These are phyloP conservation scores for Psephotus haematonotus DNA, from an alignment of 2,113 vertebrate species.

Conservation along the genomic window DNA sequence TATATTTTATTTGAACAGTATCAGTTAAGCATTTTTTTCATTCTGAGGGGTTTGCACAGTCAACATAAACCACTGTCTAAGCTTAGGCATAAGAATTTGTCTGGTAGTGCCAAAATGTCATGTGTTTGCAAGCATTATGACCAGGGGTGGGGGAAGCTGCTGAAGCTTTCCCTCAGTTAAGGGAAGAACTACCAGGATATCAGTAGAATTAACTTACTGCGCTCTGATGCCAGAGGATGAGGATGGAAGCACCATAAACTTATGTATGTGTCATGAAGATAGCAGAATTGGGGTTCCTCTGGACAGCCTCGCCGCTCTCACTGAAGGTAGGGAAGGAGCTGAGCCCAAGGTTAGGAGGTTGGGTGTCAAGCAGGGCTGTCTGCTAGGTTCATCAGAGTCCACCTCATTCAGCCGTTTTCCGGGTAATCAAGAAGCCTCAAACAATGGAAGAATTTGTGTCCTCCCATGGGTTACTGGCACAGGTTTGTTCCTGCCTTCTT, in stretches of 20 bases:
- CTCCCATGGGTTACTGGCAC: background rate
- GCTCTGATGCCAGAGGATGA: background rate
- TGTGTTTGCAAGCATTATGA: background rate
- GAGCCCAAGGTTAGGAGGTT: background rate
- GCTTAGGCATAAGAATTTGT: background rate
- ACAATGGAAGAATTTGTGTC: background rate
- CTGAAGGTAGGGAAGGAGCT: background rate
- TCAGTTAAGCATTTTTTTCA: background rate
- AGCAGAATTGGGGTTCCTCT: background rate
- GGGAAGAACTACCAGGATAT: background rate
- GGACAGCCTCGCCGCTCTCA: rapidly evolving
- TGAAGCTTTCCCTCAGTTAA: background rate
- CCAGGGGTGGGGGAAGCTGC: background rate
- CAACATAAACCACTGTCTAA: background rate
- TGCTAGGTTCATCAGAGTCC: background rate
- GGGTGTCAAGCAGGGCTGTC: background rate
- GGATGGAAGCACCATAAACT: background rate
- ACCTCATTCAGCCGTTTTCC: background rate
- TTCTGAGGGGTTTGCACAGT: background rate
- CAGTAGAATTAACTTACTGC: background rate
- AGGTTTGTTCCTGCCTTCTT: background rate
- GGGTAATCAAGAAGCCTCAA: background rate
- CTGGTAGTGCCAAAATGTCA: background rate
- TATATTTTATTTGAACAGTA: background rate
- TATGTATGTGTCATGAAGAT: too few species aligned